A percentile compares a stretch with the other conserved stretches of the same genome.
phyloP scores from a whole-genome alignment of 2,113 vertebrate genomes.

The Odontophorus gujanensis region DNA sequence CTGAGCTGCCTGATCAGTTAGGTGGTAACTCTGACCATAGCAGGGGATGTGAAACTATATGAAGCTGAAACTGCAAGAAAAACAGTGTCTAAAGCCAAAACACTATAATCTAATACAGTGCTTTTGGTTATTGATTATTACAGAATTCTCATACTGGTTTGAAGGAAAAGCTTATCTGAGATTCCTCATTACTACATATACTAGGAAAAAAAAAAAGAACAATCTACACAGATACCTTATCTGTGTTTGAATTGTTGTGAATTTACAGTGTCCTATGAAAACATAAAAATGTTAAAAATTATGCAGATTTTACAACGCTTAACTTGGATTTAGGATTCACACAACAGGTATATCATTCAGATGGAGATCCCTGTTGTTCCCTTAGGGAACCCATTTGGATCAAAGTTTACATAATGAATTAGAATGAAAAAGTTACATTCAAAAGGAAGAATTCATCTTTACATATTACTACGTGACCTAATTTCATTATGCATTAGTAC shows the following conservation, averaged over 20 bases:
- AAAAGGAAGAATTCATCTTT: not conserved
- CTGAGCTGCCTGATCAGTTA: too few species aligned
- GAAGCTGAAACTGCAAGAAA: not conserved
- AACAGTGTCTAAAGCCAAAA: not conserved
- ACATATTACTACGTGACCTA: not conserved
- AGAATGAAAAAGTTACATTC: not conserved
- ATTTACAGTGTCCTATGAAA: not conserved
- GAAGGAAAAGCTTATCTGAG: not conserved
- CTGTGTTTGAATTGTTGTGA: not conserved
- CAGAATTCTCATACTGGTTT: not conserved
- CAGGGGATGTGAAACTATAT: too few species aligned
- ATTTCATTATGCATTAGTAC: not conserved
- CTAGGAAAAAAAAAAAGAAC: not conserved
- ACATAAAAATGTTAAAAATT: not conserved
- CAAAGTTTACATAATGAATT: not conserved
- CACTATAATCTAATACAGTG: not conserved
- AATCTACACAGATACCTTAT: not conserved
- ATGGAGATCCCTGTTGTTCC: not conserved
- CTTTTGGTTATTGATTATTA: not conserved
- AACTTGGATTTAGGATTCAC: not conserved
- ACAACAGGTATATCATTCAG: not conserved
- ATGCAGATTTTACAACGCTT: rapidly evolving
- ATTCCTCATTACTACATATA: not conserved
- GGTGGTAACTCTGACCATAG: too few species aligned
- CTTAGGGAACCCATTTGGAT: not conserved